Evolutionary conservation across 2,797 vertebrate species (phyloP).

Genomic region (Alectoris magna): DNA sequence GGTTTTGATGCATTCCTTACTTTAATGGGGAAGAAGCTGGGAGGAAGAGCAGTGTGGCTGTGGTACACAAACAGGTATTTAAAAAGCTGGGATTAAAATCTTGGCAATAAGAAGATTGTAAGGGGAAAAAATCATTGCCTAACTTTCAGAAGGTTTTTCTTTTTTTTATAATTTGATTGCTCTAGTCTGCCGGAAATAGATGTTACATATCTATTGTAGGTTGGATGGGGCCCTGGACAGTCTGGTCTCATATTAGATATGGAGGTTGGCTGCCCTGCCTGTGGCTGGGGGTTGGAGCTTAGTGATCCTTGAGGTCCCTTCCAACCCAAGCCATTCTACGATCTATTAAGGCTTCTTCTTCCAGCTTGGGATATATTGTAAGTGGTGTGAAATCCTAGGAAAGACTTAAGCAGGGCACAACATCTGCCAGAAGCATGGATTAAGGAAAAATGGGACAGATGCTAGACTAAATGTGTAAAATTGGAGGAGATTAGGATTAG

Average conservation of each 20-base stretch:
- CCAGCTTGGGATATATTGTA: background rate
- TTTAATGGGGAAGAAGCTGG: background rate
- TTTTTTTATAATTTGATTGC: background rate
- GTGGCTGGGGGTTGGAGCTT: too few relatives aligned
- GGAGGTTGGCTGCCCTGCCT: too few relatives aligned
- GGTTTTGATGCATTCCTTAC: background rate
- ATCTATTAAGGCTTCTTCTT: background rate
- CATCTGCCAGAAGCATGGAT: background rate
- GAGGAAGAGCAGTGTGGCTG: background rate
- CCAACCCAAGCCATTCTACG: too few relatives aligned
- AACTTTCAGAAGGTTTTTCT: background rate
- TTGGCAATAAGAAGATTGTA: background rate
- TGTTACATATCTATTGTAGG: background rate
- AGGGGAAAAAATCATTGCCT: background rate
- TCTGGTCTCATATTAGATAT: too few relatives aligned
- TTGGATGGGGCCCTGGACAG: too few relatives aligned
- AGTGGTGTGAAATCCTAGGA: background rate
- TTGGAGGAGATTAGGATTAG: background rate
- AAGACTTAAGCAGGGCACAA: background rate
- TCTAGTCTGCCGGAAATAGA: background rate
- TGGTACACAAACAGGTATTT: background rate
- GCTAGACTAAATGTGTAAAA: background rate
- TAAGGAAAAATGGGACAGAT: slow-evolving; percentile 14
- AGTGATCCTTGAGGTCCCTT: too few relatives aligned
- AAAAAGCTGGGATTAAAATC: background rate